Percentiles rank a stretch among this genome's conserved stretches.
Evolutionary conservation across 2,888 invertebrate species (phyloP).

Genomic region (Epiperipatus broadwayi): DNA sequence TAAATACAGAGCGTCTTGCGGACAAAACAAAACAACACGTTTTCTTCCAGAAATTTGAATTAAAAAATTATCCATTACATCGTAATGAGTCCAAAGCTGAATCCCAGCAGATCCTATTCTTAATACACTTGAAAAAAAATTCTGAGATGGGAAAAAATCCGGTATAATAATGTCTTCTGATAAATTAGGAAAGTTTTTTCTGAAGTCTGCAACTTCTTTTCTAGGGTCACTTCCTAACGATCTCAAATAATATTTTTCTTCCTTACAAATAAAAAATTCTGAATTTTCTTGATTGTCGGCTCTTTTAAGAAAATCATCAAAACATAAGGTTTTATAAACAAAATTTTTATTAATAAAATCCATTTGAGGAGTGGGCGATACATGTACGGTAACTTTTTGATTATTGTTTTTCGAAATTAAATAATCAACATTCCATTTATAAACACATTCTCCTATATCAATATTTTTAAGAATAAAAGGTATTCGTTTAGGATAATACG

Average conservation of each 20-base stretch:
- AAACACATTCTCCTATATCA: constrained; percentile 31
- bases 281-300: constrained; percentile 24
- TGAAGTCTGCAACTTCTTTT: constrained; percentile 33
- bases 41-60: constrained; percentile 35
- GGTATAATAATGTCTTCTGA: constrained; percentile 32
- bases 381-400: constrained; percentile 33
- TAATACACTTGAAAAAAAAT: constrained; percentile 36
- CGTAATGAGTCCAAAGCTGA: constrained; percentile 39
- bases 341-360: constrained; percentile 36
- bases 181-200: constrained; percentile 32
- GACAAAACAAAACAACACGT: constrained; percentile 33
- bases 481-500: too few species aligned
- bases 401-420: constrained; percentile 26
- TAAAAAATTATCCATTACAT: constrained; percentile 38
- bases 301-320: constrained; percentile 29
- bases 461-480: constrained; percentile 31
- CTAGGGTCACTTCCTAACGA: constrained; percentile 34
- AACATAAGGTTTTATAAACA: constrained; percentile 31
- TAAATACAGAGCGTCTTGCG: constrained; percentile 31
- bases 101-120: constrained; percentile 33
- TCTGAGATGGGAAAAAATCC: constrained; percentile 26
- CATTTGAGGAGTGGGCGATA: constrained; percentile 29
- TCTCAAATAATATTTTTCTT: constrained; percentile 25
- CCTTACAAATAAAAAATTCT: constrained; percentile 26
- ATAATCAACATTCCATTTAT: constrained; percentile 33